Evolutionary conservation across 2,113 vertebrate species (phyloP).

Genomic region (Spermophilus dauricus): DNA sequence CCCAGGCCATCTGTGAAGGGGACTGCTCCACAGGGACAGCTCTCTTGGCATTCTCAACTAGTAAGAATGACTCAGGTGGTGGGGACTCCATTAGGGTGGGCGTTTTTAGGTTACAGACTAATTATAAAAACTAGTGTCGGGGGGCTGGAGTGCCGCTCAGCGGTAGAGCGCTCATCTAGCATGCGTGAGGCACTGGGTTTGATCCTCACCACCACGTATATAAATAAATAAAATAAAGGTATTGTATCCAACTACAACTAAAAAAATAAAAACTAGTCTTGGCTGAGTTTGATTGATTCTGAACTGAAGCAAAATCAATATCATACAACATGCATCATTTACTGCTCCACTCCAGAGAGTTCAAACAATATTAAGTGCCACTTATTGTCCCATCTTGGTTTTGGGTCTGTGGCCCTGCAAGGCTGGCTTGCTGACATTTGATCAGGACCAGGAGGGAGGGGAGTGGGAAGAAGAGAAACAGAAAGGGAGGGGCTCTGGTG

Average conservation of each 20-base stretch:
- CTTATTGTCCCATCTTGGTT: not conserved
- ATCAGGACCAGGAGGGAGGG: rapidly evolving
- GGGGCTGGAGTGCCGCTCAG: too few relatives aligned
- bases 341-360: not conserved
- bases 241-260: too few relatives aligned
- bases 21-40: rapidly evolving
- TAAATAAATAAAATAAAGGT: too few relatives aligned
- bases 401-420: not conserved
- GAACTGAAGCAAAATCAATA: not conserved
- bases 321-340: rapidly evolving
- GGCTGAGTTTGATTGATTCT: not conserved
- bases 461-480: rapidly evolving
- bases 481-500: not conserved
- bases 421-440: not conserved
- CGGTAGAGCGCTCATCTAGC: too few relatives aligned
- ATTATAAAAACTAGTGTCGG: not conserved
- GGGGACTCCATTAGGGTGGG: not conserved
- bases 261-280: not conserved
- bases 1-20: too few relatives aligned
- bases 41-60: not conserved
- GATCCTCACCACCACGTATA: too few relatives aligned
- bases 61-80: rapidly evolving
- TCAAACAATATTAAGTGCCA: not conserved
- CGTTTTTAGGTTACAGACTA: not conserved
- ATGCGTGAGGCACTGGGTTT: too few relatives aligned